These are phyloP conservation scores for Hyperoplus lanceolatus DNA, from an alignment of 2,797 vertebrate species.

Conservation along the genomic window DNA sequence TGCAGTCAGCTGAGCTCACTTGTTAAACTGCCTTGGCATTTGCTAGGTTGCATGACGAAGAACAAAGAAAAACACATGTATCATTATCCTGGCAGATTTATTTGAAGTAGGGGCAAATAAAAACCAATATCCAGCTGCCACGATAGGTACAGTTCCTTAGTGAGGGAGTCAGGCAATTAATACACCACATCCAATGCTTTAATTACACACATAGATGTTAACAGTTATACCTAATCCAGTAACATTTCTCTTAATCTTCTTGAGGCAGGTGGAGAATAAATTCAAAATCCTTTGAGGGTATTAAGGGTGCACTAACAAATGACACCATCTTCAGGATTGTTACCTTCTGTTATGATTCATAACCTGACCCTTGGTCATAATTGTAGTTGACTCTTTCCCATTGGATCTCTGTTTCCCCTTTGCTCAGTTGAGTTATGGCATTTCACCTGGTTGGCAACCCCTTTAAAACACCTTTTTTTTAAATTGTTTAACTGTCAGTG, in stretches of 20 bases:
- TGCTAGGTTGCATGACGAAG: not conserved
- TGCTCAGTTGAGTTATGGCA: constrained; percentile 7
- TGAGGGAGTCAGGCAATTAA: constrained; percentile 33
- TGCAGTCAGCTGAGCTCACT: constrained; percentile 23
- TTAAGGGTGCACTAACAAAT: constrained; percentile 32
- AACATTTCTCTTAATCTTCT: constrained; percentile 4
- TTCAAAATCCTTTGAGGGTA: constrained; percentile 36
- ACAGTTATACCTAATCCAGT: constrained; percentile 53
- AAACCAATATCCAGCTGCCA: constrained; percentile 61
- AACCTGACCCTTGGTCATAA: constrained; percentile 6
- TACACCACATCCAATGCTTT: constrained; percentile 34
- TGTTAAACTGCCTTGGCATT: not conserved
- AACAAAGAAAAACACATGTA: constrained; percentile 32
- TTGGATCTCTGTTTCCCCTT: constrained; percentile 53
- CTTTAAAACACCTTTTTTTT: not conserved
- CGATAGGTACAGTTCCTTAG: constrained; percentile 50
- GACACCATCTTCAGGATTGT: constrained; percentile 28
- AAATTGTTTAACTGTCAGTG: constrained; percentile 46
- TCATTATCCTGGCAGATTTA: constrained; percentile 77
- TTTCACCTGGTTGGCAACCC: not conserved
- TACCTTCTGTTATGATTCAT: constrained; percentile 20
- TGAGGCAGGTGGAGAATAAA: constrained; percentile 41
- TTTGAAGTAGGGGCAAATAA: constrained; percentile 67
- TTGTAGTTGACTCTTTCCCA: constrained; percentile 36
- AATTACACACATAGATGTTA: constrained; percentile 65